A percentile compares a stretch with the other conserved stretches of the same genome.
These are phyloP conservation scores for Pangasius macronema DNA, from an alignment of 2,797 vertebrate species.

Conservation along the genomic window DNA sequence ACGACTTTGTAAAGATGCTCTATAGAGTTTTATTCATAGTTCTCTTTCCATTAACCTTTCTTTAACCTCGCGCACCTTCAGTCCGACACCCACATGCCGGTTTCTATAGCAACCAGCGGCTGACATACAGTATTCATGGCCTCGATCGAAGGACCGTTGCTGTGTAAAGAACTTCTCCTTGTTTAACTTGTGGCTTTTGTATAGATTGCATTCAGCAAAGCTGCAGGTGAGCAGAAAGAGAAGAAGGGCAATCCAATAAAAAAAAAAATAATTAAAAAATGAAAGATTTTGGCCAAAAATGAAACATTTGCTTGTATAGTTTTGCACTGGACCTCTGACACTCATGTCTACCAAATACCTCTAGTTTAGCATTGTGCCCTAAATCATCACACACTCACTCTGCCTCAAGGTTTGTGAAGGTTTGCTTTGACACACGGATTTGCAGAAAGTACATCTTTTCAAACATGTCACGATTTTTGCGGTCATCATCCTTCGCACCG, in stretches of 20 bases:
- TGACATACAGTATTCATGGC: neutral
- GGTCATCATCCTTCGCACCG: no score
- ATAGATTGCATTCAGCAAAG: neutral
- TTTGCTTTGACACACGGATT: neutral
- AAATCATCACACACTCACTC: neutral
- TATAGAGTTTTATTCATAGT: neutral
- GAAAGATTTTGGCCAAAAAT: neutral
- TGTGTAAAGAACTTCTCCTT: conserved; percentile 19
- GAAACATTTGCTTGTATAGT: neutral
- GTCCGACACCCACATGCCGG: neutral
- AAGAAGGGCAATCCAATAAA: neutral
- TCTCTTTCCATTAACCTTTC: neutral
- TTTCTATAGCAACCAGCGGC: conserved; percentile 10
- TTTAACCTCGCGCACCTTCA: neutral
- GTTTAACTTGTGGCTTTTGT: neutral
- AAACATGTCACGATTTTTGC: no score
- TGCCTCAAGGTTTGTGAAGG: neutral
- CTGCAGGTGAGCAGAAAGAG: neutral
- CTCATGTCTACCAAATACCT: neutral
- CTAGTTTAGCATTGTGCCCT: no score
- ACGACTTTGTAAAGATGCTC: no score
- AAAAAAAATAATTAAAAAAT: neutral
- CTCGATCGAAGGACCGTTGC: neutral
- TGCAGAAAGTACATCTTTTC: no score
- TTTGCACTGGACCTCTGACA: neutral